Percentiles rank a stretch among this genome's conserved stretches.
Evolutionary conservation across 2,113 vertebrate species (phyloP).

Genomic region (Sphyrna mokarran): DNA sequence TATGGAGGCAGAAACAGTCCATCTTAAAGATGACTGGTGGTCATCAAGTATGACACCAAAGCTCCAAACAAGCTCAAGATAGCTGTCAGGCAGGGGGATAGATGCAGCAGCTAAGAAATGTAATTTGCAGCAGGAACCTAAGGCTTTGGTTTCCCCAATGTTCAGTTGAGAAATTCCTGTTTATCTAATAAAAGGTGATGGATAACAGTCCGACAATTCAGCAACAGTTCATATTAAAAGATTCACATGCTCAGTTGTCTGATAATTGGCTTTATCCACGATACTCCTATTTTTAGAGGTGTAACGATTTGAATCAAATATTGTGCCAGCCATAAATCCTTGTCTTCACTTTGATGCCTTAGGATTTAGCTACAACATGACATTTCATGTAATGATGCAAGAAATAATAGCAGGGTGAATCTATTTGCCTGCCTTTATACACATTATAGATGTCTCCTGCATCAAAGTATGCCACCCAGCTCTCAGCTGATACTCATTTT

Average conservation of each 20-base stretch:
- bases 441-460: background rate
- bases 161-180: background rate
- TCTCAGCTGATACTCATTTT: no score
- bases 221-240: background rate
- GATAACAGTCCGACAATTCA: background rate
- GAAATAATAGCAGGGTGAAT: background rate
- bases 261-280: background rate
- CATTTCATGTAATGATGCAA: background rate
- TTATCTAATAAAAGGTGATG: background rate
- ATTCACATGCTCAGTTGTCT: background rate
- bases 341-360: background rate
- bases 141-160: background rate
- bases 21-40: background rate
- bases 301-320: background rate
- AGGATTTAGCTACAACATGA: background rate
- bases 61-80: background rate
- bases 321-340: background rate
- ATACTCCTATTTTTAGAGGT: background rate
- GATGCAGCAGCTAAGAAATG: no score
- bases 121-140: background rate
- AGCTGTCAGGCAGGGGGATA: background rate
- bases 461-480: no score
- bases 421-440: background rate
- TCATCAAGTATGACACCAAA: no score
- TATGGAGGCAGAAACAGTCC: background rate